Evolutionary conservation across 2,888 invertebrate genomes (phyloP), one percentile per base, ranked within the genome.

Genomic region (Leucophora obtusa): DNA sequence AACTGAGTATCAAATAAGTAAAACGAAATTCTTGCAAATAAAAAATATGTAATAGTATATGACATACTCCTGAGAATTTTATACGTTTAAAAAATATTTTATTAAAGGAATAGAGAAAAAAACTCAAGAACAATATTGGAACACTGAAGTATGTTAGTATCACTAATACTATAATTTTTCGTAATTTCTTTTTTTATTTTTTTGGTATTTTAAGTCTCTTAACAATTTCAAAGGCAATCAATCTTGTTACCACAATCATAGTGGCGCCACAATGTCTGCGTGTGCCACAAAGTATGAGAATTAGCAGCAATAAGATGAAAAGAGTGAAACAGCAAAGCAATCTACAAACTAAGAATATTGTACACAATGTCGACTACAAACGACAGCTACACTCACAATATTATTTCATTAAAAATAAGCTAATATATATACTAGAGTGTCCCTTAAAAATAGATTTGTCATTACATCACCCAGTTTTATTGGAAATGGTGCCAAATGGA

Each of bases 221-320:
- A 81, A 77, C 77, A 81, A 74, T 77, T 77, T 77, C 50, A 38
- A 60, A 74, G 73, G 77, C 81, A 77, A 81, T 81, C 77, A 70
- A 77, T 81, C 81, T 81, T 77, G 51, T 74, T 81, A 62, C 35
- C 73, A 77, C 74, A 77, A 81, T 81, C 77, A 70, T 77, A 28
- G 77, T 77, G 81, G 77, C 77, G 73, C 81, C 77, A 74, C 70
- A 70, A 77, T 66, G 81, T 81, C 81, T 81, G 73, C 60, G 70
- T 70, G 56, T 77, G 68, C 59, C 72, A 68, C 60, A 72, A 38
- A 66, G 72, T 33, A 80, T 59, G 51, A 59, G 17, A 38, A 8
- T 14, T 18, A 54, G 6, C 28, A 56, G 21, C 21, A 24, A 24
- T 2, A 54, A 38, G 10, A 38, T 10, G 38, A n/a, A 47, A 47